Evolutionary conservation across 2,888 invertebrate species (phyloP).

Genomic region (Archips xylosteana): DNA sequence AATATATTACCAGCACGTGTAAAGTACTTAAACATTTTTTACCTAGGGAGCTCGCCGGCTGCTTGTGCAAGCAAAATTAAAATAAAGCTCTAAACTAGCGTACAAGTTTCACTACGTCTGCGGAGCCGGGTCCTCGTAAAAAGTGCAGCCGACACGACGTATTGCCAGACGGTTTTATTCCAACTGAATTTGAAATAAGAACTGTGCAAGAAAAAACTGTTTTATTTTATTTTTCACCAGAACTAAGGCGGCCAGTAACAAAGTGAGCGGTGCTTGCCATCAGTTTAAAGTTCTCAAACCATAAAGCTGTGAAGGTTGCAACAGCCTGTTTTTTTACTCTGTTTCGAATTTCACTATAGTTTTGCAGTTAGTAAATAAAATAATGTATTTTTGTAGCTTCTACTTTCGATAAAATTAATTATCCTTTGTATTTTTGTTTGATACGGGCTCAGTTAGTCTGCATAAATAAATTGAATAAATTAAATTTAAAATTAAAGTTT

Average conservation of each 20-base stretch:
- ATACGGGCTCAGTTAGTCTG: too few species aligned
- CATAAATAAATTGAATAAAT: too few species aligned
- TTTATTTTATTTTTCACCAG: constrained; percentile 60
- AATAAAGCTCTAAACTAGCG: constrained; percentile 79
- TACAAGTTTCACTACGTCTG: constrained; percentile 75
- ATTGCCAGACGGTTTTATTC: constrained; percentile 73
- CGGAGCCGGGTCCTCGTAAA: constrained; percentile 67
- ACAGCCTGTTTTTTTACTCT: constrained; percentile 30
- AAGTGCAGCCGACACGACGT: constrained; percentile 69
- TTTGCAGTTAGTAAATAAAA: constrained; percentile 32
- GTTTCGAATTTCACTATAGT: constrained; percentile 30
- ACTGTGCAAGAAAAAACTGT: constrained; percentile 51
- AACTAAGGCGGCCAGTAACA: constrained; percentile 40
- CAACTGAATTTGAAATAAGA: constrained; percentile 45
- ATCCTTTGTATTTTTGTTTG: too few species aligned
- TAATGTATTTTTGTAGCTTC: too few species aligned
- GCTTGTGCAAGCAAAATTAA: constrained; percentile 77
- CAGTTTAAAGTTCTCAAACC: constrained; percentile 38
- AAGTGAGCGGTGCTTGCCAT: constrained; percentile 39
- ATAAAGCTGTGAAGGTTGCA: constrained; percentile 40
- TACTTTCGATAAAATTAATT: too few species aligned
- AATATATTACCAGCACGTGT: constrained; percentile 73
- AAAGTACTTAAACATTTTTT: constrained; percentile 67
- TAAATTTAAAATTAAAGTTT: background rate
- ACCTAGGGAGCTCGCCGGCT: constrained; percentile 55